Evolutionary conservation across 2,113 vertebrate species (phyloP), one percentile per base, ranked within the genome.

Genomic region (Micronycteris hirsuta): DNA sequence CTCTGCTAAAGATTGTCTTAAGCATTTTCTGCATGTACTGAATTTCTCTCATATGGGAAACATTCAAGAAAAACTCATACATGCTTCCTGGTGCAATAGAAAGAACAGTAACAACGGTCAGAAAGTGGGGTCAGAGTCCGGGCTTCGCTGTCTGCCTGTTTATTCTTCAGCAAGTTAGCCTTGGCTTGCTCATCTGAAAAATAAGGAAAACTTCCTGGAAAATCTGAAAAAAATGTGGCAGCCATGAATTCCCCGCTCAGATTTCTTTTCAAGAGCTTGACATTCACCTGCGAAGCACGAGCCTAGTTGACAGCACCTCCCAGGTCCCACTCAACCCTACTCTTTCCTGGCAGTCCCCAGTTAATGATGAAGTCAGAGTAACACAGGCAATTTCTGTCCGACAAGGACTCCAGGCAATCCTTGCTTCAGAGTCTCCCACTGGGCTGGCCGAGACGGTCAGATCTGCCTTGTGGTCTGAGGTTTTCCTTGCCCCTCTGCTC

Each of bases 1-100:
- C 22, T 73, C 67, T 74, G 74, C n/a, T 63, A 38, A 71, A 26
- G 67, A 56, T 28, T 85, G 56, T 49, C 81, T 76, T 84, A 84
- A 16, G 2, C 24, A 87, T 87, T 88, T 88, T 88, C 65, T 63
- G 45, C 74, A 65, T 10, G 28, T 31, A 67, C 12, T 74, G 11
- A 94, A 54, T 43, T 38, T 87, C 36, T 74, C 82, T 83, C 54
- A 54, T 11, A 71, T n/a, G 28, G 22, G 28, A 88, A 45, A 41
- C 14, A 47, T 65, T 41, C 68, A 52, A 15, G 63, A 56, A 77
- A 77, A 84, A 70, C 49, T n/a, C 12, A 7, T 70, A 77, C 47
- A 31, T 80, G 24, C 19, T 86, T 71, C 26, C 47, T 76, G n/a
- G 14, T 38, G 7, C 56, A 76, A 67, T 1, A 43, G 56, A 90